These are phyloP conservation scores for Cryptosula pallasiana DNA, from an alignment of 2,888 invertebrate genomes.

Conservation along the genomic window DNA sequence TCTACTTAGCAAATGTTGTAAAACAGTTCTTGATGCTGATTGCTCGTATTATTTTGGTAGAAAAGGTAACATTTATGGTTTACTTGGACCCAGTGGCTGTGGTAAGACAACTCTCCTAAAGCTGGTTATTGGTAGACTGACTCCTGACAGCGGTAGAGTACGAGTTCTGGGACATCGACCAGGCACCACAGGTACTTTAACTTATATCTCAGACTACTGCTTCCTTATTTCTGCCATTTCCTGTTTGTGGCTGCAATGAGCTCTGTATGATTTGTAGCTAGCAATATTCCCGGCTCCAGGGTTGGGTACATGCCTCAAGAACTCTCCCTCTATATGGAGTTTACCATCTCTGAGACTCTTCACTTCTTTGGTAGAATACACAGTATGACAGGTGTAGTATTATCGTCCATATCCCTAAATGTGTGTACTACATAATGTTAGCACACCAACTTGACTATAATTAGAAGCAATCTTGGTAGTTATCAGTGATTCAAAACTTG, in stretches of 20 bases:
- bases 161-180: constrained; percentile 85
- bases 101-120: constrained; percentile 85
- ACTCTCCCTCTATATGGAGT: constrained; percentile 55
- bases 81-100: constrained; percentile 90
- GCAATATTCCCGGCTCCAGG: constrained; percentile 80
- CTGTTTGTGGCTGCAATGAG: too few species aligned
- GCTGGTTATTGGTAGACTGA: constrained; percentile 82
- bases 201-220: too few species aligned
- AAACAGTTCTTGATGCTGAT: too few species aligned
- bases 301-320: constrained; percentile 92
- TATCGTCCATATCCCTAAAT: too few species aligned
- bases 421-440: too few species aligned
- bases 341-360: constrained; percentile 90
- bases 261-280: background rate
- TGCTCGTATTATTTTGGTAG: too few species aligned
- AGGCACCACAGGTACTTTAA: constrained; percentile 72
- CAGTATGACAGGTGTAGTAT: constrained; percentile 67
- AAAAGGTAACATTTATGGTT: constrained; percentile 69
- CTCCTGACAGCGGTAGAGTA: constrained; percentile 79
- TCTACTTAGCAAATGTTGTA: too few species aligned
- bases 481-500: too few species aligned
- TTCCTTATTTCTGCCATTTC: too few species aligned
- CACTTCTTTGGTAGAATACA: constrained; percentile 94
- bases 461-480: too few species aligned
- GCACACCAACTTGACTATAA: too few species aligned